phyloP scores from a whole-genome alignment of 2,797 vertebrate genomes.

The Micropoecilia bifurca region DNA sequence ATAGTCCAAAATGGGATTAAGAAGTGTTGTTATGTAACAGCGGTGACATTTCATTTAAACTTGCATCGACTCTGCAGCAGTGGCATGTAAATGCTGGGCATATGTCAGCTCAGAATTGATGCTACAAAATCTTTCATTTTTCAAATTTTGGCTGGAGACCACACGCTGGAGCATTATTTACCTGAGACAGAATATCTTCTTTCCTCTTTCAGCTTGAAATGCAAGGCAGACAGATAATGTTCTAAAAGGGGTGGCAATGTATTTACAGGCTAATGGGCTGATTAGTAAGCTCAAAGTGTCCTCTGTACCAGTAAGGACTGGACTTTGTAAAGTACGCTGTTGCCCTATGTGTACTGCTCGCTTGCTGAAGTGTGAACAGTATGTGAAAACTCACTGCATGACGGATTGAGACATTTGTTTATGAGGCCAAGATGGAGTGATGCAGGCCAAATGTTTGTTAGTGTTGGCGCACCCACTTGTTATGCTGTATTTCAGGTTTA shows the following conservation, averaged over 20 bases:
- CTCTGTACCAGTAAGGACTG: not conserved
- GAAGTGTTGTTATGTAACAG: not conserved
- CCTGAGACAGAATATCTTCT: not conserved
- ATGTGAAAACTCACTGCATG: not conserved
- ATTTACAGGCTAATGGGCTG: not conserved
- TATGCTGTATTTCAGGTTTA: not conserved
- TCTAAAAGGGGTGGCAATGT: not conserved
- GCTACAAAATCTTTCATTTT: not conserved
- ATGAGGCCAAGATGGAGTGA: not conserved
- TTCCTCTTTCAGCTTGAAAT: not conserved
- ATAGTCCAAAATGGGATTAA: not conserved
- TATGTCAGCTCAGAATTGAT: not conserved
- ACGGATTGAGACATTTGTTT: not conserved
- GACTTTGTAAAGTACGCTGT: not conserved
- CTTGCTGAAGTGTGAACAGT: not conserved
- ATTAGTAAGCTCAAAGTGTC: not conserved
- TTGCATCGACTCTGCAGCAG: not conserved
- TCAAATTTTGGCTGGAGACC: not conserved
- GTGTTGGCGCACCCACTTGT: not conserved
- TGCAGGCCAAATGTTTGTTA: conserved; percentile 7
- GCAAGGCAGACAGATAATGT: not conserved
- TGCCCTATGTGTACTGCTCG: not conserved
- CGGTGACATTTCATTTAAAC: not conserved
- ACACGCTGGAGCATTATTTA: not conserved
- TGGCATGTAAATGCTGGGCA: not conserved